Evolutionary conservation across 2,797 vertebrate genomes (phyloP).

Genomic region (Aulostomus chinensis): DNA sequence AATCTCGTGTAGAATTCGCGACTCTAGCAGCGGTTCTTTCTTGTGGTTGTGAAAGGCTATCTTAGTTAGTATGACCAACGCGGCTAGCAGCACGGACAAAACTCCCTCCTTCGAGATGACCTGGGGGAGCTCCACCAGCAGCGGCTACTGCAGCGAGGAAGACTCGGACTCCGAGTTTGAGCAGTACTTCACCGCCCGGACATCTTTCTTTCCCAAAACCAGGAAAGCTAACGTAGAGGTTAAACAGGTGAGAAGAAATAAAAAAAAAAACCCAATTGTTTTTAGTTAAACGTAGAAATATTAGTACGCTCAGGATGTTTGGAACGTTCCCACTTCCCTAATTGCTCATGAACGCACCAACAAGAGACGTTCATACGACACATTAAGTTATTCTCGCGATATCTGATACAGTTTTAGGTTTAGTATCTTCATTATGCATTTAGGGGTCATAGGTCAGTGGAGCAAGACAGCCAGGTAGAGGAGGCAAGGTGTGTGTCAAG

Average conservation of each 20-base stretch:
- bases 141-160: slow-evolving; percentile 95
- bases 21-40: not conserved
- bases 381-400: too few species aligned
- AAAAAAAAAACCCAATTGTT: accelerated
- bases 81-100: slow-evolving; percentile 51
- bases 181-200: slow-evolving; percentile 94
- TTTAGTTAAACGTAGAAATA: too few species aligned
- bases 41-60: not conserved
- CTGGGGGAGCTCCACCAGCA: slow-evolving; percentile 93
- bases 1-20: not conserved
- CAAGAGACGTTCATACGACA: too few species aligned
- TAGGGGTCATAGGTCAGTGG: not conserved
- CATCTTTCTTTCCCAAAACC: slow-evolving; percentile 85
- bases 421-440: too few species aligned
- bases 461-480: not conserved
- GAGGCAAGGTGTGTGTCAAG: slow-evolving; percentile 1
- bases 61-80: slow-evolving; percentile 38
- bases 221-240: slow-evolving; percentile 46
- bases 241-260: slow-evolving; percentile 67
- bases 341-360: too few species aligned
- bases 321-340: too few species aligned
- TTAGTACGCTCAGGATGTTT: too few species aligned
- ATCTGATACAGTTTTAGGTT: too few species aligned
- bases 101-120: slow-evolving; percentile 86
- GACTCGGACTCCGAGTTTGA: slow-evolving; percentile 92